Evolutionary conservation across 2,113 vertebrate species (phyloP), one percentile per base, ranked within the genome.

Genomic region (Eublepharis macularius): DNA sequence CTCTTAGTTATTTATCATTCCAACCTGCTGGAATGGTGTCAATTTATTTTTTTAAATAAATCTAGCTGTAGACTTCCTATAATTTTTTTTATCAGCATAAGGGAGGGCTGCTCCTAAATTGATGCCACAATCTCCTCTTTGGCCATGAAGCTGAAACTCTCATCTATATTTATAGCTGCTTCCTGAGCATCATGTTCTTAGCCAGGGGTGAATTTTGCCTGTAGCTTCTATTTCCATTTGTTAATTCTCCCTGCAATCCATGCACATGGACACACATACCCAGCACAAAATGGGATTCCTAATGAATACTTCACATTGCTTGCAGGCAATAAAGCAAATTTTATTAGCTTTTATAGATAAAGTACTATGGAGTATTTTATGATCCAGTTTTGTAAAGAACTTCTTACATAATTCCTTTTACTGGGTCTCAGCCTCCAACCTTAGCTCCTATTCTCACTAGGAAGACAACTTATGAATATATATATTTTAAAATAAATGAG

Each of bases 1-100:
- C 78, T 92, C 90, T 92, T 88, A 82, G 90, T 94, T 94, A 93
- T 95, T 93, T 91, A 94, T 94, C 93, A 93, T 41, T 72, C 93
- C 24, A 45, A 84, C 90, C 86, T 94, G 89, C 87, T 94, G 92
- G 89, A 91, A 72, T 92, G 86, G 87, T 92, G 90, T 88, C 90
- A 90, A 87, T 93, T 94, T 93, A 91, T 93, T 93, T 93, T 93
- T 94, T 94, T 92, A 92, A 94, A 94, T 93, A 94, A 91, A 90
- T 88, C 69, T 80, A 88, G 77, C 85, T 82, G 84, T 90, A 93
- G 92, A 86, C 84, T 87, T 91, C 73, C 39, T 93, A 32, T 92
- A 91, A 86, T 36, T 70, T 60, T 93, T 92, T 92, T 94, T 93
- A 92, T 91, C 88, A 92, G 80, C 81, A 79, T 83, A 91, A 94